Evolutionary conservation across 2,113 vertebrate species (phyloP).

Genomic region (Syngnathus typhle): DNA sequence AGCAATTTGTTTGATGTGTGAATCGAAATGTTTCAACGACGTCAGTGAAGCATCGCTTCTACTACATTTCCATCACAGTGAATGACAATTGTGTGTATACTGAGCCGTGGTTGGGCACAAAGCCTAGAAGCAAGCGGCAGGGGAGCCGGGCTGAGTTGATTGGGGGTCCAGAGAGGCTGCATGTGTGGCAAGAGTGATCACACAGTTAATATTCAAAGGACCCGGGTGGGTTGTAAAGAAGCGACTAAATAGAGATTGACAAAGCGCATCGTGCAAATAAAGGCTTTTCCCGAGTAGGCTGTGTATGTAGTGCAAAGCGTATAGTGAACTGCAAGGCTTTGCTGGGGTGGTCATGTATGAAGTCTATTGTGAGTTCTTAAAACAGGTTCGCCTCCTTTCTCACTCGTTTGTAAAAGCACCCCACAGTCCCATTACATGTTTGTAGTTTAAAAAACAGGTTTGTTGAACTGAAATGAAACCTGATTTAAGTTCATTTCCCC

Average conservation of each 20-base stretch:
- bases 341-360: constrained; percentile 63
- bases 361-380: constrained; percentile 62
- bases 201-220: constrained; percentile 76
- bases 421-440: constrained; percentile 11
- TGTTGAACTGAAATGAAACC: background rate
- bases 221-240: constrained; percentile 62
- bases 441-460: background rate
- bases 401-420: constrained; percentile 29
- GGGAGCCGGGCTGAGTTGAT: constrained; percentile 32
- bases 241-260: constrained; percentile 68
- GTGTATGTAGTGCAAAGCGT: constrained; percentile 59
- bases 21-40: background rate
- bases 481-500: background rate
- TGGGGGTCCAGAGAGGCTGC: constrained; percentile 53
- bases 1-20: background rate
- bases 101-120: constrained; percentile 45
- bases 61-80: constrained; percentile 25
- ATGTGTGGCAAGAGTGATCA: constrained; percentile 74
- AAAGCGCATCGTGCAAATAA: constrained; percentile 68
- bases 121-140: constrained; percentile 36
- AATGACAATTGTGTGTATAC: constrained; percentile 40
- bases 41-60: constrained; percentile 3
- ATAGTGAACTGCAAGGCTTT: constrained; percentile 49
- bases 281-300: constrained; percentile 60
- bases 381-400: constrained; percentile 49